Evolutionary conservation across 2,797 vertebrate species (phyloP), one percentile per base, ranked within the genome.

Genomic region (Setipinna tenuifilis): DNA sequence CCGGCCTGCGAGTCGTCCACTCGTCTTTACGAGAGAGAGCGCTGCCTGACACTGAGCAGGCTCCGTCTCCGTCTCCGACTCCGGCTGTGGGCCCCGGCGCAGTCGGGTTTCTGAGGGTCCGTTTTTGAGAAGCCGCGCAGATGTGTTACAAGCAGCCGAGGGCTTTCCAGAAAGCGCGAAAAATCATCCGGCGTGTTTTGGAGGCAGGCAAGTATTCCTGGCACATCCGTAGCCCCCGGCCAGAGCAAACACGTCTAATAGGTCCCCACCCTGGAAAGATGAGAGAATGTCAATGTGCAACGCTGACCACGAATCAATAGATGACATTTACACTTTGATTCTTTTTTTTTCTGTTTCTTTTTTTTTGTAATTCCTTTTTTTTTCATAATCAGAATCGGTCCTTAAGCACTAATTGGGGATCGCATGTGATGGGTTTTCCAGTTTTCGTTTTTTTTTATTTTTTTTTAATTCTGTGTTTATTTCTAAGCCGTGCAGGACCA

Each of bases 221-320:
- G 94, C 94, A 95, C 91, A 90, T 90, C 87, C 85, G 25, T 71
- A 65, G 75, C 46, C 62, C 62, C 71, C 84, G 81, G 88, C 87
- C 87, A 87, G 81, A 89, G 89, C 91, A 91, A 91, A 90, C 92
- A 91, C 91, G 92, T 91, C 87, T 86, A 92, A 92, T 90, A 90
- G 86, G 90, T 91, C 91, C 89, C 90, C 90, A 81, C 68, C 68
- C 85, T 89, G 84, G 95, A 94, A 96, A 96, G 94, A 93, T 83
- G 94, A 96, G 95, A 95, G 94, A 94, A 93, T 93, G 94, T 95
- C 94, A 95, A 95, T 95, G 94, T 68, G 58, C 86, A 86, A 87
- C 78, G 65, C 85, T 85, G 83, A 82, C 90, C 86, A 83, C 85
- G 1, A 85, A 91, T 92, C 91, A 84, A 92, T 92, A 86, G 86